phyloP scores from a whole-genome alignment of 2,888 invertebrate genomes.

The Zeuzera pyrina region DNA sequence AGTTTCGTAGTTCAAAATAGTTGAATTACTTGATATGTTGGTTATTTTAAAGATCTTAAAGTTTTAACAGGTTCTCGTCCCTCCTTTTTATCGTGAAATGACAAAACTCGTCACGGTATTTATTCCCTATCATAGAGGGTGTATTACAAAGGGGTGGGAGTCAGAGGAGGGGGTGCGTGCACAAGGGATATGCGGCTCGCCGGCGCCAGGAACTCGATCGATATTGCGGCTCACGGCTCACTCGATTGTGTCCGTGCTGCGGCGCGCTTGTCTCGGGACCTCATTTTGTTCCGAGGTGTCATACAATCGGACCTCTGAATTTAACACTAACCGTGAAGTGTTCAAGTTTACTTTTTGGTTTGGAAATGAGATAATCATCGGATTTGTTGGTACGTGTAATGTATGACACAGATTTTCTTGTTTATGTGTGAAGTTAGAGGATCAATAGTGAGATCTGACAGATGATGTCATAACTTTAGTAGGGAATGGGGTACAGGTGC shows the following conservation, averaged over 20 bases:
- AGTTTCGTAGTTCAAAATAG: no score
- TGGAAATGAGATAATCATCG: conserved; percentile 57
- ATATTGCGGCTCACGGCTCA: conserved; percentile 52
- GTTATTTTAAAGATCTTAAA: no score
- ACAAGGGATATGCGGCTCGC: conserved; percentile 65
- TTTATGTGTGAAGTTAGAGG: conserved; percentile 16
- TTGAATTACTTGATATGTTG: no score
- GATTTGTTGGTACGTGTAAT: conserved; percentile 34
- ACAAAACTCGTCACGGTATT: conserved; percentile 13
- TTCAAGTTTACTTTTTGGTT: conserved; percentile 31
- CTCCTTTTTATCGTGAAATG: no score
- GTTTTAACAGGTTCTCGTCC: no score
- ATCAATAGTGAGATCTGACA: conserved; percentile 42
- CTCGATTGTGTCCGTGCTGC: conserved; percentile 41
- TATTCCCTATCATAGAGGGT: conserved; percentile 31
- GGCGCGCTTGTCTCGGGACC: conserved; percentile 42
- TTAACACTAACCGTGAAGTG: conserved; percentile 17
- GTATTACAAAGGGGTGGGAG: conserved; percentile 36
- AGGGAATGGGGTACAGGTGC: conserved; percentile 15
- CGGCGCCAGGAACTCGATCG: conserved; percentile 67
- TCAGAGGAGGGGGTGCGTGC: conserved; percentile 55
- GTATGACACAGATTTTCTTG: neutral
- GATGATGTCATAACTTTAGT: conserved; percentile 38
- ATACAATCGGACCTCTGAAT: conserved; percentile 30
- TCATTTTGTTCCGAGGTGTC: conserved; percentile 25